Base-by-base conservation (phyloP, 1,140 invertebrate genomes). In the Drosophila nannoptera region DNA sequence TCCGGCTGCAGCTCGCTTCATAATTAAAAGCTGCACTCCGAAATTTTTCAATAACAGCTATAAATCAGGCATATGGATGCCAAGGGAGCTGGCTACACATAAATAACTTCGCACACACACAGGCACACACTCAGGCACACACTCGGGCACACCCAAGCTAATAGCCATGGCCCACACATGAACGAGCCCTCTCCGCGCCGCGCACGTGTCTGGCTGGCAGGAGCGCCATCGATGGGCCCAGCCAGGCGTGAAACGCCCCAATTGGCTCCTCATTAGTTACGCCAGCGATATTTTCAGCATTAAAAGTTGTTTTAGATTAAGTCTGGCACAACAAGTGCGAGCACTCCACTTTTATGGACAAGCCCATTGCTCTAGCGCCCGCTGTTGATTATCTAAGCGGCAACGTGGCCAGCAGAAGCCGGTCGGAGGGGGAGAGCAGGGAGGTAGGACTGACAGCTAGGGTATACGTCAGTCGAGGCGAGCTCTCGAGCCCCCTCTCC, bases 1-100 rank as follows among this genome's bases (percentile, higher is more conserved):
- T 22, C 22, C 22, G 22, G 29, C 7, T 42, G 53, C 76, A 72
- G 67, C 77, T 62, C 63, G 78, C 58, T 70, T 77, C 83, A 83
- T 87, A 87, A 87, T 87, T 87, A 87, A 87, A 87, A 87, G 83
- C 70, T 65, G 74, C 84, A 78, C 71, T 70, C 82, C 56, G 80
- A 87, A 68, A 88, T 83, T 88, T 88, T 88, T 88, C 87, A 88
- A 88, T 88, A 88, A 88, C 87, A 83, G 76, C 86, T 67, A 88
- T 88, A 88, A 88, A 88, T 88, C 87, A 88, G 69, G 76, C 75
- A 83, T 80, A 87, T 88, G 86, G 72, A 88, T 78, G 78, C 76
- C 82, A 63, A 55, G 87, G 87, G 86, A 88, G 72, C 50, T 71
- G 55, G 76, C 76, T 45, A 22, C 31, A 56, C 78, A 87, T 88